Evolutionary conservation across 2,797 vertebrate species (phyloP).

Genomic region (Coendou prehensilis): DNA sequence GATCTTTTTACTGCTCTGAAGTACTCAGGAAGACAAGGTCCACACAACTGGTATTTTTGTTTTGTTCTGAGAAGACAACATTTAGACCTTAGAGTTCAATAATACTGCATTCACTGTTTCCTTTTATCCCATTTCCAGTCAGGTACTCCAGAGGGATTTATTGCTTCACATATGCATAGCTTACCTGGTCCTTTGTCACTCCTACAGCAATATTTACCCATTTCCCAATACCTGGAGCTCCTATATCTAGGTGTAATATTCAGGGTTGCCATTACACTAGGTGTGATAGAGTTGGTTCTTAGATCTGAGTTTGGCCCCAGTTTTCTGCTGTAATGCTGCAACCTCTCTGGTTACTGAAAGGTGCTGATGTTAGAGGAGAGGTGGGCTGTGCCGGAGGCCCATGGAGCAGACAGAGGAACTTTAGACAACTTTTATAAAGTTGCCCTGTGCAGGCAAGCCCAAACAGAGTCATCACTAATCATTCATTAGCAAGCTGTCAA

Average conservation of each 20-base stretch:
- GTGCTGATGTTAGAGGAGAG: not conserved
- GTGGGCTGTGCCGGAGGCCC: not conserved
- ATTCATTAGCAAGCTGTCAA: not conserved
- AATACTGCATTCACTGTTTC: not conserved
- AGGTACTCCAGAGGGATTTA: not conserved
- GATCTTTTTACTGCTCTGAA: constrained; percentile 56
- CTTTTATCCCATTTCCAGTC: not conserved
- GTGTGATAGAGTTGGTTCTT: not conserved
- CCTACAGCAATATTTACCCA: not conserved
- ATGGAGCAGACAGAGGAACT: not conserved
- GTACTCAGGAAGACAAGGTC: constrained; percentile 49
- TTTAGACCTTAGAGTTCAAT: not conserved
- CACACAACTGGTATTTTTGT: not conserved
- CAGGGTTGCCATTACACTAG: not conserved
- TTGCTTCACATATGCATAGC: not conserved
- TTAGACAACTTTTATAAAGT: not conserved
- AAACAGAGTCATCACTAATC: not conserved
- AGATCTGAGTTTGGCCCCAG: not conserved
- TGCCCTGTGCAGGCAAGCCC: not conserved
- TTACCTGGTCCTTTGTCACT: not conserved
- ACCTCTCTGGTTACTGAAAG: not conserved
- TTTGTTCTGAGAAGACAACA: constrained; percentile 13
- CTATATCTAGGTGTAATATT: not conserved
- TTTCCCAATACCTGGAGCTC: not conserved
- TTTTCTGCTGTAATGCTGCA: not conserved